phyloP scores from a whole-genome alignment of 2,797 vertebrate genomes.

The Lindbergichthys nudifrons region DNA sequence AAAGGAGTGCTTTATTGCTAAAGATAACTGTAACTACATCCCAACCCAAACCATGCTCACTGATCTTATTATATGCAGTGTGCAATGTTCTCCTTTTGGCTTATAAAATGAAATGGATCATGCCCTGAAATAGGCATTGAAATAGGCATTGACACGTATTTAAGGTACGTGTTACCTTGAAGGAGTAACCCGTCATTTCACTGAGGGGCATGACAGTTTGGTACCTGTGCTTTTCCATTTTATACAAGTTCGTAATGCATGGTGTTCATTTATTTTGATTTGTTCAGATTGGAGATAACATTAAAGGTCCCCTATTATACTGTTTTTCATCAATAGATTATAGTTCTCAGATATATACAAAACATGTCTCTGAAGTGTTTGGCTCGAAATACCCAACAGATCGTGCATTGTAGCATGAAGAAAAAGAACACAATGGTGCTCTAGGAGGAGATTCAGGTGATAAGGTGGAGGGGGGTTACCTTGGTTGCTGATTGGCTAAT shows the following conservation, averaged over 20 bases:
- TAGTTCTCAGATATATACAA: no score
- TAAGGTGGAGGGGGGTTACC: no score
- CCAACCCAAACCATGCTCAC: slow-evolving; percentile 17
- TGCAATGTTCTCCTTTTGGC: slow-evolving; percentile 37
- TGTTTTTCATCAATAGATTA: no score
- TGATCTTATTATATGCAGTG: slow-evolving; percentile 54
- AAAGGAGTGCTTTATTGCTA: slow-evolving; percentile 43
- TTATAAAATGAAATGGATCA: slow-evolving; percentile 46
- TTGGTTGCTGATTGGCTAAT: no score
- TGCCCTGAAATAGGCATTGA: slow-evolving; percentile 20
- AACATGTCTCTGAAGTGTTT: no score
- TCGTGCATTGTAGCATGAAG: no score
- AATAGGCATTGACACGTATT: slow-evolving; percentile 37
- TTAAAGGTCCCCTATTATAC: neutral
- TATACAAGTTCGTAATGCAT: neutral
- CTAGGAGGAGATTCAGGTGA: no score
- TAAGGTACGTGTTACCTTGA: slow-evolving; percentile 15
- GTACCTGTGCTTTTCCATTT: neutral
- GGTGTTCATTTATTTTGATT: neutral
- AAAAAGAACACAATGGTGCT: no score
- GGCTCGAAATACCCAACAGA: no score
- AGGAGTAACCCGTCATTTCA: slow-evolving; percentile 16
- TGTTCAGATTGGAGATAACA: no score
- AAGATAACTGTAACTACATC: slow-evolving; percentile 54
- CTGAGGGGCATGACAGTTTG: neutral